Evolutionary conservation across 2,888 invertebrate genomes (phyloP), one percentile per base, ranked within the genome.

Genomic region (Drosophila limbata): DNA sequence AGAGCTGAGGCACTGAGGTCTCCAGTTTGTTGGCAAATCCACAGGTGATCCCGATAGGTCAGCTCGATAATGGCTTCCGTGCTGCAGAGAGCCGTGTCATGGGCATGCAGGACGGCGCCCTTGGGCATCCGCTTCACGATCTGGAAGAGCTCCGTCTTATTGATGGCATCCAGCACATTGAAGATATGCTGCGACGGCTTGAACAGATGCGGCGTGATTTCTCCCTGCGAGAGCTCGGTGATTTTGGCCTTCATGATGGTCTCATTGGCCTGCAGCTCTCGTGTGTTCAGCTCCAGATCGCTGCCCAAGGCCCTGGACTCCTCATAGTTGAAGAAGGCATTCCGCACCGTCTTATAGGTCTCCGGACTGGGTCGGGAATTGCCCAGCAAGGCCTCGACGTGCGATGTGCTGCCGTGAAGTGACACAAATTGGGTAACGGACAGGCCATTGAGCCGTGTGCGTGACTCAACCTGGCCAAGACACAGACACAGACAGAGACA

Each of bases 71-170:
- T 79, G 74, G 94, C 96, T 70, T 95, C 94, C 0, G 94, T 93
- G 6, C 95, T 95, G 19, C 94, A 93, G 0, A 95, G 92, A 0
- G 95, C 95, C 65, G 95, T 94, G 73, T 96, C 94, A 85, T 96
- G 96, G 0, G 94, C 93, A 89, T 96, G 96, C 13, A 96, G 91
- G 0, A 95, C 94, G 0, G 94, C 95, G 4, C 96, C 97, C 92
- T 97, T 97, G 0, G 97, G 97, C 93, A 97, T 94, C 9, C 48
- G 69, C 50, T 65, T 74, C 0, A 83, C 39, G 0, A 88, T n/a
- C 75, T 94, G 91, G 84, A 95, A 96, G 0, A 96, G 94, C 69
- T 94, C 93, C 0, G 96, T 96, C 0, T 93, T 77, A 6, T 94
- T 93, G 45, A 96, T 95, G 15, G 93, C 90, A 1, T 93, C 85